Base-by-base conservation (phyloP, 2,888 invertebrate species). In the Scaptomyza polygonia region DNA sequence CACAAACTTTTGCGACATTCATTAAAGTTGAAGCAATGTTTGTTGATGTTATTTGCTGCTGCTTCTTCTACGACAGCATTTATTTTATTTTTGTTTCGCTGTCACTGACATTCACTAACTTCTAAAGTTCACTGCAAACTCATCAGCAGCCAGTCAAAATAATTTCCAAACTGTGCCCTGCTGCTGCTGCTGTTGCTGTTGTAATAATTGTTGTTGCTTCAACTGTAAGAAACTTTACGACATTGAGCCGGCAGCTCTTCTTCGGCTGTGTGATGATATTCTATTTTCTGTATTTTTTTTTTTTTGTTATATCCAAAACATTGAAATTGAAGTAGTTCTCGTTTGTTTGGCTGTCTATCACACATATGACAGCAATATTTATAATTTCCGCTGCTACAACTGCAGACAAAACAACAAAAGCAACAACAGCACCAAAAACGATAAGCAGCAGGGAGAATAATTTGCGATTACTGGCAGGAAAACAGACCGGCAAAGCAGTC, bases 361-460 rank as follows among this genome's bases (percentile, higher is more conserved):
- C 75, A 72, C 59, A 82, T 79, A 82, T 87, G 86, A 87, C 77
- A 79, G 82, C 67, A 73, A 83, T 79, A 82, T 82, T 87, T 82
- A 87, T 87, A 82, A 82, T 87, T 82, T 82, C 88, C 86, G 86
- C 65, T 67, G 64, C 51, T 54, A 51, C 43, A 69, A 55, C 53
- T 58, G 63, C 67, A 82, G 82, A 86, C 77, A 83, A 66, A 67
- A 58, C 81, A 80, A 44, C 67, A 59, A 39, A 40, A 67, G n/a
- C 44, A 39, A 12, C 34, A 61, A 51, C 43, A 39, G 45, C 43
- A 36, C 16, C 36, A 57, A 49, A 49, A 36, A 39, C 69, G 42
- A 74, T 49, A 63, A 55, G 56, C 57, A 72, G 72, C 51, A 61
- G 63, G 63, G 64, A 71, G 77, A 73, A 85, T 82, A 71, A 82